Percentiles rank a stretch among this genome's conserved stretches.
These are phyloP conservation scores for Calephelis virginiensis DNA, from an alignment of 1,140 invertebrate species.

Conservation along the genomic window DNA sequence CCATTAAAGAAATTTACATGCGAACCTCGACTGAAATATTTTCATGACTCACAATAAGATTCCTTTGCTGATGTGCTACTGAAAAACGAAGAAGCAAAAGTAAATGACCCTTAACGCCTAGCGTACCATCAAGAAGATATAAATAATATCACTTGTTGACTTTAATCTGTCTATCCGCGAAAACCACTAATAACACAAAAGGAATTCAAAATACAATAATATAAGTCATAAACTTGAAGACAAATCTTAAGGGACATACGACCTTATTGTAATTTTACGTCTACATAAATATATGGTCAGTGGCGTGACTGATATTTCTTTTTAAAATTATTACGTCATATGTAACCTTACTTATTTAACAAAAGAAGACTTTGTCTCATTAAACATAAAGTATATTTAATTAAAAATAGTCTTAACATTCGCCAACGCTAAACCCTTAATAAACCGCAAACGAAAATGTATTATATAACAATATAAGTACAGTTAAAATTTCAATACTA, in stretches of 20 bases:
- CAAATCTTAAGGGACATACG: conserved; percentile 4
- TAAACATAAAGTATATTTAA: conserved; percentile 51
- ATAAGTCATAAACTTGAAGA: not conserved
- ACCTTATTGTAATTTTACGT: conserved; percentile 19
- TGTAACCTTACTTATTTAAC: conserved; percentile 31
- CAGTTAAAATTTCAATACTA: conserved; percentile 53
- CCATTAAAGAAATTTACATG: conserved; percentile 33
- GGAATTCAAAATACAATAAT: not conserved
- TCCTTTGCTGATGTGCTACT: conserved; percentile 40
- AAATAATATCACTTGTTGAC: conserved; percentile 67
- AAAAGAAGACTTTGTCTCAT: conserved; percentile 47
- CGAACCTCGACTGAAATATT: conserved; percentile 29
- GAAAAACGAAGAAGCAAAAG: conserved; percentile 52
- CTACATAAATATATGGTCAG: conserved; percentile 40
- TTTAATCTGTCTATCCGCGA: conserved; percentile 35
- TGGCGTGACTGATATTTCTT: conserved; percentile 62
- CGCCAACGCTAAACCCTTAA: conserved; percentile 32
- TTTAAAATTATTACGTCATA: conserved; percentile 47
- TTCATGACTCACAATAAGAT: conserved; percentile 36
- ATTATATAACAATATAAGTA: conserved; percentile 40
- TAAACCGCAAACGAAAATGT: conserved; percentile 38
- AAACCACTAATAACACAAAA: conserved; percentile 18
- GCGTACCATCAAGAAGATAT: conserved; percentile 54
- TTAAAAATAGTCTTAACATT: conserved; percentile 52
- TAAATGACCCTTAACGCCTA: conserved; percentile 68